These are phyloP conservation scores for Hirtodrosophila confusa DNA, from an alignment of 2,888 invertebrate genomes.

Conservation along the genomic window DNA sequence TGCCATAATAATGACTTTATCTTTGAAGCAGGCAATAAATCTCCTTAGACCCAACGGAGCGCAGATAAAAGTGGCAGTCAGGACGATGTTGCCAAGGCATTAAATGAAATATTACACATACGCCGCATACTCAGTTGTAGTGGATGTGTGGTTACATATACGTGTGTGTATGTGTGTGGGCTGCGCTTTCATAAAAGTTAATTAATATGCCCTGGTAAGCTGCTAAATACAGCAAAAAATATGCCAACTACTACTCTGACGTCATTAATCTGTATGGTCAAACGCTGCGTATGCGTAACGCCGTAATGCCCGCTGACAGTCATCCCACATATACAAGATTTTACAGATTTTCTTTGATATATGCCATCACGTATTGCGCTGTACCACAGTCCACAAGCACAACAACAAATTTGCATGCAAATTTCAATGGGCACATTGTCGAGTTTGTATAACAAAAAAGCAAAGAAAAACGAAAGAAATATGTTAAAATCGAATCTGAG, in stretches of 20 bases:
- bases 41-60: constrained; percentile 62
- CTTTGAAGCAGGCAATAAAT: constrained; percentile 77
- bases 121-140: constrained; percentile 25
- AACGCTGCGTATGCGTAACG: constrained; percentile 50
- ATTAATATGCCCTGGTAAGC: constrained; percentile 70
- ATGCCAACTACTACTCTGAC: constrained; percentile 43
- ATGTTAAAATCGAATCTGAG: constrained; percentile 59
- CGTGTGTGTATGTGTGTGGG: constrained; percentile 8
- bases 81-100: constrained; percentile 46
- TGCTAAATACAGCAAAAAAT: constrained; percentile 70
- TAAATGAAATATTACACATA: constrained; percentile 76
- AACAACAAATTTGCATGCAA: constrained; percentile 71
- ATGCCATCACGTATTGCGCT: constrained; percentile 19
- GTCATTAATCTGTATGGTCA: constrained; percentile 45
- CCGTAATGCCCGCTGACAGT: constrained; percentile 49
- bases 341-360: constrained; percentile 8
- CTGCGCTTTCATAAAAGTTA: constrained; percentile 70
- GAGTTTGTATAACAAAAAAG: constrained; percentile 18
- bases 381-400: constrained; percentile 9
- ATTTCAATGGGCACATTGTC: constrained; percentile 69
- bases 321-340: constrained; percentile 23
- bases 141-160: constrained; percentile 11
- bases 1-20: constrained; percentile 78
- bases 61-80: constrained; percentile 47
- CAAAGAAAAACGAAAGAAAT: constrained; percentile 12